phyloP scores from a whole-genome alignment of 2,888 invertebrate genomes.

The Pyrrhia umbra region DNA sequence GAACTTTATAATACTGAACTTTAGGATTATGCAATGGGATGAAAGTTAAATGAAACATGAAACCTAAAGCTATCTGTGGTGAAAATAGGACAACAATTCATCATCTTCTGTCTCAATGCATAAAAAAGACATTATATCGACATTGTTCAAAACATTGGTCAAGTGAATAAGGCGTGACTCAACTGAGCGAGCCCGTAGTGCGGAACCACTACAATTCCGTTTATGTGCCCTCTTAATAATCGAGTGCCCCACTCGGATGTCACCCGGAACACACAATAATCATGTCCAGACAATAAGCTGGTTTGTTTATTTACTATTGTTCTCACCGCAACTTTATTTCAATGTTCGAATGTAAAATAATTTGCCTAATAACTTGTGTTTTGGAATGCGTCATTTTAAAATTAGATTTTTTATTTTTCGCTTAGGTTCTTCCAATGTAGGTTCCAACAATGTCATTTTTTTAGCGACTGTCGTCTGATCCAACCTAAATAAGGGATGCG shows the following conservation, averaged over 20 bases:
- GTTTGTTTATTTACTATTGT: slow-evolving; percentile 33
- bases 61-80: slow-evolving; percentile 4
- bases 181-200: slow-evolving; percentile 18
- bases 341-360: slow-evolving; percentile 24
- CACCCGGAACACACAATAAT: slow-evolving; percentile 53
- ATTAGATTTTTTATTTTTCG: no score
- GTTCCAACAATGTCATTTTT: no score
- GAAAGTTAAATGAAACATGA: not conserved
- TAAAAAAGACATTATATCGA: no score
- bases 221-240: slow-evolving; percentile 48
- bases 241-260: slow-evolving; percentile 43
- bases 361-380: slow-evolving; percentile 12
- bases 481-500: no score
- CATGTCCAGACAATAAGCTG: slow-evolving; percentile 49
- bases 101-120: not conserved
- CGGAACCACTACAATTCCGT: slow-evolving; percentile 41
- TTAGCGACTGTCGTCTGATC: no score
- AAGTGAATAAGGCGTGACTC: slow-evolving; percentile 30
- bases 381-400: no score
- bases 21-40: not conserved
- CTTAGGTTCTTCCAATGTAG: no score
- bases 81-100: not conserved
- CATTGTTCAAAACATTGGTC: not conserved
- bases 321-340: slow-evolving; percentile 9
- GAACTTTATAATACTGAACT: not conserved